These are phyloP conservation scores for Drosophila eugracilis DNA, from an alignment of 1,140 invertebrate species.

Conservation along the genomic window DNA sequence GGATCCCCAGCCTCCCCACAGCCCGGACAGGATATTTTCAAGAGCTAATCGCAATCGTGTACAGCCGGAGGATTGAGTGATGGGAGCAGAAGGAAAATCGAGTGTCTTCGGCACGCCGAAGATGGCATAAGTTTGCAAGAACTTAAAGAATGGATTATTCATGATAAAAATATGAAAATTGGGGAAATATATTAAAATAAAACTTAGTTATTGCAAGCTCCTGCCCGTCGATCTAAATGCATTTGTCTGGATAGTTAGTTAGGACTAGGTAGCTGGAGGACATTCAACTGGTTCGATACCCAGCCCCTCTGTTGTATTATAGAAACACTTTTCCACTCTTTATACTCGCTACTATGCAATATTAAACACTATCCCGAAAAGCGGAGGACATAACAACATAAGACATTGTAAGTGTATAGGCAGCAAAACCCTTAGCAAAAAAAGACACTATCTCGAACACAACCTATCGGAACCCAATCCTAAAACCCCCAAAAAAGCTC, in stretches of 20 bases:
- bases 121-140: constrained; percentile 34
- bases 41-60: constrained; percentile 81
- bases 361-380: constrained; percentile 36
- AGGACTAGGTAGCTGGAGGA: constrained; percentile 62
- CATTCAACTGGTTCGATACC: constrained; percentile 21
- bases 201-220: constrained; percentile 14
- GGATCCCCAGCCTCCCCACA: constrained; percentile 56
- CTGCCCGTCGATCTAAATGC: constrained; percentile 22
- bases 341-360: constrained; percentile 71
- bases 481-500: constrained; percentile 44
- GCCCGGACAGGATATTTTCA: constrained; percentile 79
- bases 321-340: constrained; percentile 78
- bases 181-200: background rate
- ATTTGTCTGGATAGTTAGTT: constrained; percentile 56
- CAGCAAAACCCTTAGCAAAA: constrained; percentile 24
- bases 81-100: background rate
- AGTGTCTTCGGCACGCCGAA: constrained; percentile 48
- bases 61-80: constrained; percentile 44
- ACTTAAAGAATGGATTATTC: too few relatives aligned
- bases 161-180: background rate
- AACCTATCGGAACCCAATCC: constrained; percentile 22
- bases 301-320: constrained; percentile 71
- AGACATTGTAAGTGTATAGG: constrained; percentile 73
- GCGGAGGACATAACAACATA: constrained; percentile 1
- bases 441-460: constrained; percentile 11